phyloP scores from a whole-genome alignment of 2,888 invertebrate species.

The Bedellia somnulentella region DNA sequence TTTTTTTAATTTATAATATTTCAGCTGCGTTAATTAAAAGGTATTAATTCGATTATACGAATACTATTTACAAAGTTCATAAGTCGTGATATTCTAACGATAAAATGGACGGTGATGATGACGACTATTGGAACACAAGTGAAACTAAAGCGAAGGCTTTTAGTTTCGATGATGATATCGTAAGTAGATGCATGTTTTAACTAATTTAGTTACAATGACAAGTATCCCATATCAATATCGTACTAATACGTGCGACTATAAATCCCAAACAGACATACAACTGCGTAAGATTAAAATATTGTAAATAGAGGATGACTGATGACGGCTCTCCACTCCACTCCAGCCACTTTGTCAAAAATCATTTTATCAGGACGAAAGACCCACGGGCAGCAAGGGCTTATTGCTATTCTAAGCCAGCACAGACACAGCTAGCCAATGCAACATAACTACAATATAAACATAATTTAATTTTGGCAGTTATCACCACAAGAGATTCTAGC shows the following conservation, averaged over 20 bases:
- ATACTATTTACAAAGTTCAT: no score
- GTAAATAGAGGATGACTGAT: no score
- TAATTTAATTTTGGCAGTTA: constrained; percentile 21
- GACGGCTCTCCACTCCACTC: no score
- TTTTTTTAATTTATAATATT: no score
- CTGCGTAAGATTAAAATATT: background rate
- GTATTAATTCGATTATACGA: no score
- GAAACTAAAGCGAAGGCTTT: constrained; percentile 72
- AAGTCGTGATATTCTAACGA: background rate
- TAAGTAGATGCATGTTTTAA: constrained; percentile 21
- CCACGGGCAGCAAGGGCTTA: no score
- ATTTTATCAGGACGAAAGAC: no score
- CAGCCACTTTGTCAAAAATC: no score
- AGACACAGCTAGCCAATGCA: no score
- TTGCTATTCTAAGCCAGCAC: no score
- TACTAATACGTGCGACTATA: background rate
- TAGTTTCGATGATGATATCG: constrained; percentile 78
- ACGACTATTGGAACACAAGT: constrained; percentile 79
- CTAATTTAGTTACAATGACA: background rate
- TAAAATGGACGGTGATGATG: constrained; percentile 49
- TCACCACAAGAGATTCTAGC: constrained; percentile 53
- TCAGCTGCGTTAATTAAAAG: no score
- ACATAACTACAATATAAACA: no score
- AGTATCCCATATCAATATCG: background rate
- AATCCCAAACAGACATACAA: background rate